A percentile compares a stretch with the other conserved stretches of the same genome.
Conservation (phyloP, 1,140 invertebrate genomes). For the Drosophila sproati region DNA sequence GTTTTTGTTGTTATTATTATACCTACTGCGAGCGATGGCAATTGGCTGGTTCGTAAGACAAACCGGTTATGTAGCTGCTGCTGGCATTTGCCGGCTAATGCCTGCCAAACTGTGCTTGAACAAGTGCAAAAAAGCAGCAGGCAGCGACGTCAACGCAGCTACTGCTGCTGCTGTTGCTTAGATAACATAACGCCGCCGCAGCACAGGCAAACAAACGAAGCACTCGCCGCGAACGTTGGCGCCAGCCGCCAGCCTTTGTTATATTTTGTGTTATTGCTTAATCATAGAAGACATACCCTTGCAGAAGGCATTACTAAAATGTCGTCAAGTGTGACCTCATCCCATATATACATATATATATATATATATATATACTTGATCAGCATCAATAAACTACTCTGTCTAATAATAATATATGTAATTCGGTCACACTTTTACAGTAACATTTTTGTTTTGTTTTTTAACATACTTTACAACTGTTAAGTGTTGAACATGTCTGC, state of each 20-base stretch:
- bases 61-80: conserved; percentile 44
- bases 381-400: no score
- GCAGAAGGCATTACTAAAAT: no score
- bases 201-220: conserved; percentile 54
- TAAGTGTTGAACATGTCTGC: no score
- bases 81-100: not conserved
- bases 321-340: no score
- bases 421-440: no score
- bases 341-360: no score
- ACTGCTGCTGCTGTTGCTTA: conserved; percentile 17
- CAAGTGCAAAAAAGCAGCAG: conserved; percentile 2
- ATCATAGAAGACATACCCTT: no score
- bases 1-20: conserved; percentile 8
- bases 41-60: conserved; percentile 1
- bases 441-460: no score
- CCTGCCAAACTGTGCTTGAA: conserved; percentile 39
- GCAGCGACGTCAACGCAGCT: conserved; percentile 15
- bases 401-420: no score
- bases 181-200: conserved; percentile 33
- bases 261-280: conserved; percentile 1
- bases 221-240: conserved; percentile 50
- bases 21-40: conserved; percentile 19
- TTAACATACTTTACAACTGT: no score
- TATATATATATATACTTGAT: no score
- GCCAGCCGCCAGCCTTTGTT: conserved; percentile 43